phyloP scores from a whole-genome alignment of 2,797 vertebrate genomes.

The Lophotriccus pileatus region DNA sequence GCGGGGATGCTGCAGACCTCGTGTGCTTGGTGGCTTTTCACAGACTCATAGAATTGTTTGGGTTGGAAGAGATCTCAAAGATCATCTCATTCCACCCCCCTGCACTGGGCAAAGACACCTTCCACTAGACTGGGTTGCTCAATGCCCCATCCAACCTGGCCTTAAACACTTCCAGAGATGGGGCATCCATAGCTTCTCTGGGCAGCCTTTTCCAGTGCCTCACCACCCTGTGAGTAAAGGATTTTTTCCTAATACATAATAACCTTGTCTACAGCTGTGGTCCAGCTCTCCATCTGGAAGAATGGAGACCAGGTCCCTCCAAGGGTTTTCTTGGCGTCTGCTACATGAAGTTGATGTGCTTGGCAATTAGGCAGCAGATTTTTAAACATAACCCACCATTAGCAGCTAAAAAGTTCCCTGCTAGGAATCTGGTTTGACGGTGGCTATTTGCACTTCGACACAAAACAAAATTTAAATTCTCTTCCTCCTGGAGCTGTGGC shows the following conservation, averaged over 20 bases:
- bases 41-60: neutral
- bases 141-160: neutral
- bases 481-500: neutral
- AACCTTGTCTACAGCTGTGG: neutral
- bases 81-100: neutral
- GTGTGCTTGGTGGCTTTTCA: neutral
- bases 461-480: neutral
- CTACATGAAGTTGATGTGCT: neutral
- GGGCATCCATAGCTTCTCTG: neutral
- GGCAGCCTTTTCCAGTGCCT: neutral
- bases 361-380: neutral
- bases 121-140: neutral
- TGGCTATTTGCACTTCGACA: neutral
- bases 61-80: neutral
- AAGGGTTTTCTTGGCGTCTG: neutral
- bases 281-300: neutral
- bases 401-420: neutral
- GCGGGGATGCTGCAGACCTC: accelerated
- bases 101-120: neutral
- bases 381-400: neutral
- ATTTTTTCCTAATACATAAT: neutral
- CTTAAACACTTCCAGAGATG: neutral
- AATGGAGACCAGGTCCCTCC: neutral
- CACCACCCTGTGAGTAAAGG: neutral
- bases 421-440: neutral